These are phyloP conservation scores for Microplitis manilae DNA, from an alignment of 2,888 invertebrate genomes.

Conservation along the genomic window DNA sequence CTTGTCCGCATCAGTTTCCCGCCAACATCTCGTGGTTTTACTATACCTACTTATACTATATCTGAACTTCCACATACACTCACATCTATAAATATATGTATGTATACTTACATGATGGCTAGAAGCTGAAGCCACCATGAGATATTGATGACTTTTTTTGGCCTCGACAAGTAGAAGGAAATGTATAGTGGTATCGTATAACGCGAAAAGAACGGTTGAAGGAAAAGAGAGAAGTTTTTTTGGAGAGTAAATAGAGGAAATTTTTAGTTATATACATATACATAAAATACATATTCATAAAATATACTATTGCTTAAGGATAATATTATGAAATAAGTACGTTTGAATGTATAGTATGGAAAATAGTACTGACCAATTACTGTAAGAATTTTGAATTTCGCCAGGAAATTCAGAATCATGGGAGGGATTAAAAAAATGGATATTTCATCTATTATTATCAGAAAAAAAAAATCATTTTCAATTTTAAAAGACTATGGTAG, in stretches of 20 bases:
- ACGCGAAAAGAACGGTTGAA: constrained; percentile 28
- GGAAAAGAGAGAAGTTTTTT: not conserved
- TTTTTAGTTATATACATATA: not conserved
- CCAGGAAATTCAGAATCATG: too few species aligned
- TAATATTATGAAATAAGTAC: too few species aligned
- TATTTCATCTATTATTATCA: too few species aligned
- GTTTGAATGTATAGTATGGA: too few species aligned
- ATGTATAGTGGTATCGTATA: constrained; percentile 40
- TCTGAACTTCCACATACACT: not conserved
- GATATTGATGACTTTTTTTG: constrained; percentile 69
- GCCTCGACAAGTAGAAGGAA: constrained; percentile 51
- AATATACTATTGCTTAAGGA: too few species aligned
- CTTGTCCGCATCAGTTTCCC: constrained; percentile 23
- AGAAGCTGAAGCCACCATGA: constrained; percentile 65
- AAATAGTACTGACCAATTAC: too few species aligned
- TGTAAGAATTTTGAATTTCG: too few species aligned
- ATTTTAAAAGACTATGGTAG: too few species aligned
- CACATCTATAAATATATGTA: constrained; percentile 17
- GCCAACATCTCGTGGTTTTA: constrained; percentile 17
- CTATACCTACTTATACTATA: not conserved
- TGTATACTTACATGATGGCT: constrained; percentile 53
- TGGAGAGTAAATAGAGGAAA: not conserved
- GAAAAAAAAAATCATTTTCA: too few species aligned
- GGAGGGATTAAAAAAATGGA: too few species aligned
- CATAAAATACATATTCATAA: too few species aligned